A percentile compares a stretch with the other conserved stretches of the same genome.
Evolutionary conservation across 2,888 invertebrate genomes (phyloP).

Genomic region (Sthenelais limicola): DNA sequence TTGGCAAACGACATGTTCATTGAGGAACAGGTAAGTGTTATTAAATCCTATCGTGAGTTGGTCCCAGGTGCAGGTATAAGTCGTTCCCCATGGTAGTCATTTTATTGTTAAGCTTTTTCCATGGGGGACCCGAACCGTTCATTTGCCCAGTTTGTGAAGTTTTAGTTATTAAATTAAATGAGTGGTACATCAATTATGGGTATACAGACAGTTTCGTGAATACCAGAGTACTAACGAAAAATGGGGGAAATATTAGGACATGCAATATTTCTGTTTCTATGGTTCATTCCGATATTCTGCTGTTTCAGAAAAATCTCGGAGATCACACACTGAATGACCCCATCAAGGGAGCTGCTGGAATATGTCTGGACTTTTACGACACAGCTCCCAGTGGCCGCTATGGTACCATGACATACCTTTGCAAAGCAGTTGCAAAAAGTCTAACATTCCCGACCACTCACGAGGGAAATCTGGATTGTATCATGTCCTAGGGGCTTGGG

Average conservation of each 20-base stretch:
- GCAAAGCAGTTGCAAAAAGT: constrained; percentile 70
- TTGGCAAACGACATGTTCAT: constrained; percentile 95
- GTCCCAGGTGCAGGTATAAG: too few relatives aligned
- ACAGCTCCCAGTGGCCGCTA: constrained; percentile 97
- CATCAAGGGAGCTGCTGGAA: constrained; percentile 85
- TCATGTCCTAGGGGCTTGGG: constrained; percentile 44
- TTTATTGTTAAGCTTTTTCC: too few relatives aligned
- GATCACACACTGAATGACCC: constrained; percentile 24
- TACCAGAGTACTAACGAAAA: too few relatives aligned
- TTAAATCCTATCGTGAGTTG: too few relatives aligned
- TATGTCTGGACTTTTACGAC: constrained; percentile 98
- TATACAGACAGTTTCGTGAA: too few relatives aligned
- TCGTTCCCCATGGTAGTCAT: too few relatives aligned
- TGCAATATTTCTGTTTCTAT: not conserved
- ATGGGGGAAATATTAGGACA: not conserved
- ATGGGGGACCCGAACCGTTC: too few relatives aligned
- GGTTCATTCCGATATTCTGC: not conserved
- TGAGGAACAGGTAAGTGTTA: constrained; percentile 89
- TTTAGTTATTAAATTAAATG: too few relatives aligned
- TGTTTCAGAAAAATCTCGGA: constrained; percentile 27
- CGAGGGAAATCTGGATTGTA: constrained; percentile 65
- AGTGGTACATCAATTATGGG: too few relatives aligned
- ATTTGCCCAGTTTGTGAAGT: too few relatives aligned
- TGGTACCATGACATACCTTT: constrained; percentile 97
- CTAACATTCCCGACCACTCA: constrained; percentile 59